phyloP scores from a whole-genome alignment of 2,113 vertebrate species.

The Halichoerus grypus region DNA sequence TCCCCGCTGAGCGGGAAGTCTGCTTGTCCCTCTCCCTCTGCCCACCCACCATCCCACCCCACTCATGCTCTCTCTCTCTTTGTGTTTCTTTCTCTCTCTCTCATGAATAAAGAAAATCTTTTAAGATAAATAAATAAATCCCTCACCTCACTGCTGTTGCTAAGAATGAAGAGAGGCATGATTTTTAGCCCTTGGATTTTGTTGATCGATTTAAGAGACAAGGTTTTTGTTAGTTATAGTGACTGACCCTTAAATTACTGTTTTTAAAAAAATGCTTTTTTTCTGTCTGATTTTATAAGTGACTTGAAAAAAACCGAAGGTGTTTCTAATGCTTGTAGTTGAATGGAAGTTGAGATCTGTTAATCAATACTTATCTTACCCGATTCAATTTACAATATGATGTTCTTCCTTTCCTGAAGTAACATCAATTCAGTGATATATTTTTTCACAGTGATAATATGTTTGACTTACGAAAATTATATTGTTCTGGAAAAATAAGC shows the following conservation, averaged over 20 bases:
- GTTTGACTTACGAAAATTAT: conserved; percentile 24
- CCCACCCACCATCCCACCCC: rapidly evolving
- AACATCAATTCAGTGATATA: neutral
- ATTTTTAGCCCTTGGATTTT: conserved; percentile 45
- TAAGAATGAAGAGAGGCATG: neutral
- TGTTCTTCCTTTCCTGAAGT: neutral
- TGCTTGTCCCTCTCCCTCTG: neutral
- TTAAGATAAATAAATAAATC: neutral
- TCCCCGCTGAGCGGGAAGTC: neutral
- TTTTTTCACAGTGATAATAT: neutral
- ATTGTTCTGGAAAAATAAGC: neutral
- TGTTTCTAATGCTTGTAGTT: neutral
- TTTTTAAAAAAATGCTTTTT: conserved; percentile 30
- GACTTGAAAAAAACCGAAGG: neutral
- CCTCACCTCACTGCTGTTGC: neutral
- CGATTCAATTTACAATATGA: neutral
- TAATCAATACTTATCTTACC: neutral
- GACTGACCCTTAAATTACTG: conserved; percentile 11
- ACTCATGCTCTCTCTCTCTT: neutral
- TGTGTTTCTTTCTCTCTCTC: neutral
- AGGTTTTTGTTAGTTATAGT: conserved; percentile 20
- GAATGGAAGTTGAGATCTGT: neutral
- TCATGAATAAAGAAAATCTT: neutral
- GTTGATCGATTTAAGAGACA: conserved; percentile 1
- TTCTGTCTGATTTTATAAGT: conserved; percentile 46